Conservation (phyloP, 2,113 vertebrate genomes). For the Pipra filicauda region DNA sequence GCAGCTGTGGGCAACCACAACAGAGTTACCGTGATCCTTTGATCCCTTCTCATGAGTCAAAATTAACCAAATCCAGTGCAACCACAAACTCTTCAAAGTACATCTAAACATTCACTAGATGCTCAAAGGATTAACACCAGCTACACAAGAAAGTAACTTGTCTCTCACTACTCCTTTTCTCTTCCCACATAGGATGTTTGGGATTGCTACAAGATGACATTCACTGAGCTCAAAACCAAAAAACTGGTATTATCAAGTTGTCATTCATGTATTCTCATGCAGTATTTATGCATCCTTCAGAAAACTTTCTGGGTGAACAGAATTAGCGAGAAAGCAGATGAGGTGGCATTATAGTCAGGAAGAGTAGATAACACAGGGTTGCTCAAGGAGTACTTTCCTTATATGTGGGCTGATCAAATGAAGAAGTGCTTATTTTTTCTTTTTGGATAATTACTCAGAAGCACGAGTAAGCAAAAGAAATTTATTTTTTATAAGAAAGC, state of each 20-base stretch:
- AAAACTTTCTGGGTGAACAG: not conserved
- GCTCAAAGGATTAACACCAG: not conserved
- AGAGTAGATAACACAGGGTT: not conserved
- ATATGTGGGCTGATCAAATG: not conserved
- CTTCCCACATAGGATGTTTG: not conserved
- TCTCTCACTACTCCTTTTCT: not conserved
- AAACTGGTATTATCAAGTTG: not conserved
- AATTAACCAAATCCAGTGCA: not conserved
- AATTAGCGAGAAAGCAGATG: not conserved
- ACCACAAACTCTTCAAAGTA: not conserved
- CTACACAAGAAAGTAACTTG: not conserved
- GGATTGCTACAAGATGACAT: not conserved
- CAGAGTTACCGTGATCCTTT: not conserved
- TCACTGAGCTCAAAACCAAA: not conserved
- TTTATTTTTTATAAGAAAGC: not conserved
- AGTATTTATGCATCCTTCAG: not conserved
- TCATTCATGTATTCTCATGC: not conserved
- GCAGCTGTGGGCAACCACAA: slow-evolving; percentile 9
- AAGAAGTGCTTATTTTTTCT: not conserved
- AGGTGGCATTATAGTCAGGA: not conserved
- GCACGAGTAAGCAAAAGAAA: not conserved
- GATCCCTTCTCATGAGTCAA: not conserved
- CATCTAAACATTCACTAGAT: not conserved
- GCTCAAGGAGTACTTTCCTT: not conserved
- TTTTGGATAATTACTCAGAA: not conserved